A percentile compares a stretch with the other conserved stretches of the same genome.
phyloP scores from a whole-genome alignment of 2,888 invertebrate species.

The Bugula neritina region DNA sequence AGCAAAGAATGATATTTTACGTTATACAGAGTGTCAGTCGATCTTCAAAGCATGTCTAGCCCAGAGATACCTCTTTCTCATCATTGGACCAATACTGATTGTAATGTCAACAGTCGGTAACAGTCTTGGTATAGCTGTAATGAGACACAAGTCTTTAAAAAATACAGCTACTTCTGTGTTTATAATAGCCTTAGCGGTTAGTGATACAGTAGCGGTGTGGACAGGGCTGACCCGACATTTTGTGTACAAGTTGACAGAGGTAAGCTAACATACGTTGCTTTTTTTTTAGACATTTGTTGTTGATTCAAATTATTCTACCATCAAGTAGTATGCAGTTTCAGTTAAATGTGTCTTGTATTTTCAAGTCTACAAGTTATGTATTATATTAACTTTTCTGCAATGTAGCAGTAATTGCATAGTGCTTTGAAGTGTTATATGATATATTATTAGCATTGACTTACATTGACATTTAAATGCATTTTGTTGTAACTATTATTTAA shows the following conservation, averaged over 20 bases:
- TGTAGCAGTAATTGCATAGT: no score
- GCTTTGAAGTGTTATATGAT: no score
- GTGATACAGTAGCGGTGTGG: slow-evolving; percentile 11
- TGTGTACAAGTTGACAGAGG: slow-evolving; percentile 11
- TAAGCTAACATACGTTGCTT: no score
- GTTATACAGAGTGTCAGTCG: background rate
- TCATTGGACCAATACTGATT: slow-evolving; percentile 1
- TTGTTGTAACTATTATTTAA: no score
- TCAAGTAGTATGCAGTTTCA: no score
- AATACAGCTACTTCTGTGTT: slow-evolving; percentile 11
- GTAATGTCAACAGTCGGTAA: slow-evolving; percentile 1
- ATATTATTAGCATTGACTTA: no score
- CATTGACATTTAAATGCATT: no score
- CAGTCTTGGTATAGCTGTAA: background rate
- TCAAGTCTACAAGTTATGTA: no score
- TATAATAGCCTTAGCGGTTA: background rate
- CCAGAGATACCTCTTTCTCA: background rate
- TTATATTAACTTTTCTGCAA: no score
- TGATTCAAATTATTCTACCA: no score
- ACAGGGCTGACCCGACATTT: slow-evolving; percentile 9
- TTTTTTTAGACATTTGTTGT: no score
- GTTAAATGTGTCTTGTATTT: no score
- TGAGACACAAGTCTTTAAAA: slow-evolving; percentile 14
- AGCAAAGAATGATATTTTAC: background rate
- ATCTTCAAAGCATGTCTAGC: background rate